These are phyloP conservation scores for Corynorhinus townsendii DNA, from an alignment of 2,113 vertebrate genomes.

Conservation along the genomic window DNA sequence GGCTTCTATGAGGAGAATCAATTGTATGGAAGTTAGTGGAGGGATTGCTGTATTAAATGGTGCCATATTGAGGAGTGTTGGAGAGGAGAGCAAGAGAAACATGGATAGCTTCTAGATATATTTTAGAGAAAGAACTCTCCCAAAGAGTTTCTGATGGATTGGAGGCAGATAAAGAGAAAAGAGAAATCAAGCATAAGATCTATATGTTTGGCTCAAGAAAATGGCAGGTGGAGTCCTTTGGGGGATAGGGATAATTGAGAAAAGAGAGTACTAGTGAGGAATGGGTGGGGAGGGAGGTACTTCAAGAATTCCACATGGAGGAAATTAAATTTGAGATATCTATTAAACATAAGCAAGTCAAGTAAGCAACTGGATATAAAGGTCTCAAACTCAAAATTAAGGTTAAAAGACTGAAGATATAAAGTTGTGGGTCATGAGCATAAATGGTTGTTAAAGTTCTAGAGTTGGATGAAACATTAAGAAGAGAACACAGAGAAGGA, in stretches of 20 bases:
- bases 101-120: background rate
- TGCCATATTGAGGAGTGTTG: background rate
- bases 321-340: background rate
- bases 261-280: background rate
- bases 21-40: background rate
- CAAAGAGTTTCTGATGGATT: background rate
- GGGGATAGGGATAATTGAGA: background rate
- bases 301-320: background rate
- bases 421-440: background rate
- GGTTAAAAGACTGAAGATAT: background rate
- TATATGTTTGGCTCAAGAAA: background rate
- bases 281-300: background rate
- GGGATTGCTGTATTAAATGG: background rate
- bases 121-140: background rate
- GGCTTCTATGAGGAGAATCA: background rate
- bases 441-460: background rate
- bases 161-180: background rate
- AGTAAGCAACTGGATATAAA: background rate
- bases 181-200: background rate
- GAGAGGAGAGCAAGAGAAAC: background rate
- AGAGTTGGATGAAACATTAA: background rate
- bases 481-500: background rate
- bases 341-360: background rate
- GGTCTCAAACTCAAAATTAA: background rate
- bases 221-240: background rate